Evolutionary conservation across 1,140 invertebrate genomes (phyloP), one percentile per base, ranked within the genome.

Genomic region (Bradysia coprophila): DNA sequence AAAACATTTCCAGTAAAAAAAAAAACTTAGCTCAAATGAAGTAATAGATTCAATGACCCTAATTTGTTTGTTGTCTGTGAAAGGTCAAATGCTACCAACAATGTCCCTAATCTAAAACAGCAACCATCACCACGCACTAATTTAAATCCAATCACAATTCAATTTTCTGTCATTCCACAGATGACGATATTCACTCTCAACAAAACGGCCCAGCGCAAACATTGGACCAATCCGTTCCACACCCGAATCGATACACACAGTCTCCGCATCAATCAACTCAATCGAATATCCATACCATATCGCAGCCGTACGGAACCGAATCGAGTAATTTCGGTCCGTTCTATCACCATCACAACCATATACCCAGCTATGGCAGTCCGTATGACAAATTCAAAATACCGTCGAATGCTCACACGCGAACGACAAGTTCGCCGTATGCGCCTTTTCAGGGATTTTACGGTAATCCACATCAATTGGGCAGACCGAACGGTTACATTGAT

Each of bases 241-340:
- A 32, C 13, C 43, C 24, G 24, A 28, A 28, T 13, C 3, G 21
- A 34, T 20, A 39, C 11, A 19, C 28, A 31, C 15, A 16, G 4
- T 31, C 31, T 24, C 16, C 23, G 6, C 36, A 22, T 21, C 28
- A 20, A 28, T 4, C 34, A 9, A 28, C 18, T 34, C 21, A 38
- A 18, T 24, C 9, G 9, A n/a, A n/a, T 16, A 36, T 21, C 36
- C 41, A 40, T 39, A 32, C 51, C 39, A 55, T 65, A 18, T 53
- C 54, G 0, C 65, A 67, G 36, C 61, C 64, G 0, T 69, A 68
- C 47, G 53, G 50, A 11, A 47, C 53, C 8, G 67, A 69, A 42
- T 55, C 65, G 42, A 65, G 66, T 34, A 63, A 63, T 28, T 69
- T 67, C 44, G 66, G 66, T 4, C 64, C 67, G 2, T 61, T 68